Evolutionary conservation across 2,888 invertebrate genomes (phyloP).

Genomic region (Conomelus anceps): DNA sequence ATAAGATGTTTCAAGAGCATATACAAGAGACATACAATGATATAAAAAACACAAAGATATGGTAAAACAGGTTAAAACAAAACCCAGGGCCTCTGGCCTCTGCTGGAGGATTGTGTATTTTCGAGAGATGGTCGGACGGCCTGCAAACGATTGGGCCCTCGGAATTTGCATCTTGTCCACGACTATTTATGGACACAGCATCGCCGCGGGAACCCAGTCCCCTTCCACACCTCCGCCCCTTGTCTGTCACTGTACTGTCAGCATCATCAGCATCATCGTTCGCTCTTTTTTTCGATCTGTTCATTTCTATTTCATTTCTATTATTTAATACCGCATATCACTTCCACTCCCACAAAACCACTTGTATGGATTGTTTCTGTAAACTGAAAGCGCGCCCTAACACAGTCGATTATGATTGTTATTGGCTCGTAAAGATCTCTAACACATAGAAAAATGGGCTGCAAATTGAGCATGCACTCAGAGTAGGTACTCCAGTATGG

Average conservation of each 20-base stretch:
- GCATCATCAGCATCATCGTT: not conserved
- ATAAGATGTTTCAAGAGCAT: conserved; percentile 3
- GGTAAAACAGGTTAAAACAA: conserved; percentile 24
- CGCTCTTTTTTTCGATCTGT: not conserved
- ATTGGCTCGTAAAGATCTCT: not conserved
- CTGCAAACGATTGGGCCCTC: conserved; percentile 16
- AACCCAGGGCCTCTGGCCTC: not conserved
- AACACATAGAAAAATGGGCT: not conserved
- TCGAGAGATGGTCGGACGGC: conserved; percentile 17
- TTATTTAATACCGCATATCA: not conserved
- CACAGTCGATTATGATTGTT: not conserved
- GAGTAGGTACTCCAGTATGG: too few relatives aligned
- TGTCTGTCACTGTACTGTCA: too few relatives aligned
- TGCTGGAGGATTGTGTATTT: not conserved
- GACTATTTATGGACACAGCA: conserved; percentile 13
- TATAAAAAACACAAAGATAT: conserved; percentile 25
- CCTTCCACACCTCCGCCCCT: too few relatives aligned
- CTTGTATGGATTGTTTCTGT: not conserved
- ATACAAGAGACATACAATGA: conserved; percentile 14
- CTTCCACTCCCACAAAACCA: not conserved
- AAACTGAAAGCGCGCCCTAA: not conserved
- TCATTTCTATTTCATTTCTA: not conserved
- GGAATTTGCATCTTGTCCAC: conserved; percentile 26
- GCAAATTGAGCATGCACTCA: too few relatives aligned
- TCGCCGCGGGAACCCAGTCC: not conserved